Evolutionary conservation across 2,888 invertebrate species (phyloP).

Genomic region (Amblyteles armatorius): DNA sequence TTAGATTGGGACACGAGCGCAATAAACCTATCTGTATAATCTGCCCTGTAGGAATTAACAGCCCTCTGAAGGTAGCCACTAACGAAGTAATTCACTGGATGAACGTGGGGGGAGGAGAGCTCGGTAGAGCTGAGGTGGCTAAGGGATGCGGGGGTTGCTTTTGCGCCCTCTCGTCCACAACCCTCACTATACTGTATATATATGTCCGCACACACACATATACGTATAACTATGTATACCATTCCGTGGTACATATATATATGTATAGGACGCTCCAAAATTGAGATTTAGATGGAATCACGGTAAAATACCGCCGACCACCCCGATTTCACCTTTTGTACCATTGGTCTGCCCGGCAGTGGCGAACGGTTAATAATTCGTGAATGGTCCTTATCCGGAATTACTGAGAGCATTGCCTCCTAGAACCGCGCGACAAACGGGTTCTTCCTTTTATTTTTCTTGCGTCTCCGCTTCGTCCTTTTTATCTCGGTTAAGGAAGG

Average conservation of each 20-base stretch:
- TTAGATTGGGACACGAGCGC: constrained; percentile 85
- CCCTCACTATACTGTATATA: constrained; percentile 23
- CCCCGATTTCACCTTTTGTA: constrained; percentile 48
- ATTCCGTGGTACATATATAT: constrained; percentile 60
- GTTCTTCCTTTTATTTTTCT: constrained; percentile 14
- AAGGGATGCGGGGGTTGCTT: constrained; percentile 67
- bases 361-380: constrained; percentile 74
- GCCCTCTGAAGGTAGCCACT: constrained; percentile 85
- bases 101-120: constrained; percentile 79
- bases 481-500: not conserved
- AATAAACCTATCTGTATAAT: constrained; percentile 85
- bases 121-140: constrained; percentile 64
- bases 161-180: constrained; percentile 60
- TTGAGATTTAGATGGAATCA: constrained; percentile 83
- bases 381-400: constrained; percentile 52
- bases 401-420: constrained; percentile 27
- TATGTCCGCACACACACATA: not conserved
- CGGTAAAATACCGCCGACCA: constrained; percentile 73
- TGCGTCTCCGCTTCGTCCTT: not conserved
- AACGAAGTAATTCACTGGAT: constrained; percentile 85
- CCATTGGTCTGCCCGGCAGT: constrained; percentile 56
- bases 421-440: constrained; percentile 35
- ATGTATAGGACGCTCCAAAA: constrained; percentile 78
- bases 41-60: constrained; percentile 85
- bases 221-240: constrained; percentile 18